Conservation (phyloP, 2,797 vertebrate species). For the Holocentrus rufus region DNA sequence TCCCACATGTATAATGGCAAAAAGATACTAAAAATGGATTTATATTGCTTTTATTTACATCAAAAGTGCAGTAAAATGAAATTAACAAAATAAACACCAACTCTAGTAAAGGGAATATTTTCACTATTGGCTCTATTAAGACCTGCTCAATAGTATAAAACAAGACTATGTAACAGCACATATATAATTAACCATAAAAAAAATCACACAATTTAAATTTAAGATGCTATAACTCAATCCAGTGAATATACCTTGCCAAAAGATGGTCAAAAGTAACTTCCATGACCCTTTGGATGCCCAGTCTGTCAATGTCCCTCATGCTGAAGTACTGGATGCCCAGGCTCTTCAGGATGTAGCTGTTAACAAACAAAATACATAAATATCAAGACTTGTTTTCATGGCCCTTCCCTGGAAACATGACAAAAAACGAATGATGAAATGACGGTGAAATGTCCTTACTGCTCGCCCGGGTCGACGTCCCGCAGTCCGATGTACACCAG, state of each 20-base stretch:
- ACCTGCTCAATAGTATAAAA: too few relatives aligned
- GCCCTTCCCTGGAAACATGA: neutral
- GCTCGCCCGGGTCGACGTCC: constrained; percentile 94
- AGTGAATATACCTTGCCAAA: constrained; percentile 85
- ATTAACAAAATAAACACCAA: neutral
- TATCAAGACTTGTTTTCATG: neutral
- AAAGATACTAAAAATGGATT: neutral
- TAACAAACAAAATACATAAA: constrained; percentile 5
- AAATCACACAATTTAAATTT: too few relatives aligned
- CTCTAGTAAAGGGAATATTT: too few relatives aligned
- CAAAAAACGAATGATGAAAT: neutral
- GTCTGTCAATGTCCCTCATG: constrained; percentile 95
- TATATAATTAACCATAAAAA: neutral
- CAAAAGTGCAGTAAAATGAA: too few relatives aligned
- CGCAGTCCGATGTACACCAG: constrained; percentile 95
- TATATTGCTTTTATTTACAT: neutral
- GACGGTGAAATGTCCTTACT: constrained; percentile 83
- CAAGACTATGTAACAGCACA: neutral
- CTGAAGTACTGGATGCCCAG: constrained; percentile 95
- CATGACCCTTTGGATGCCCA: constrained; percentile 98
- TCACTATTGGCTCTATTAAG: too few relatives aligned
- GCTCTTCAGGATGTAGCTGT: constrained; percentile 93
- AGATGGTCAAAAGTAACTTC: constrained; percentile 93
- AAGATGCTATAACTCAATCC: neutral
- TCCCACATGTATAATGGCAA: neutral